These are phyloP conservation scores for Heliconius nattereri DNA, from an alignment of 1,140 invertebrate species.

Conservation along the genomic window DNA sequence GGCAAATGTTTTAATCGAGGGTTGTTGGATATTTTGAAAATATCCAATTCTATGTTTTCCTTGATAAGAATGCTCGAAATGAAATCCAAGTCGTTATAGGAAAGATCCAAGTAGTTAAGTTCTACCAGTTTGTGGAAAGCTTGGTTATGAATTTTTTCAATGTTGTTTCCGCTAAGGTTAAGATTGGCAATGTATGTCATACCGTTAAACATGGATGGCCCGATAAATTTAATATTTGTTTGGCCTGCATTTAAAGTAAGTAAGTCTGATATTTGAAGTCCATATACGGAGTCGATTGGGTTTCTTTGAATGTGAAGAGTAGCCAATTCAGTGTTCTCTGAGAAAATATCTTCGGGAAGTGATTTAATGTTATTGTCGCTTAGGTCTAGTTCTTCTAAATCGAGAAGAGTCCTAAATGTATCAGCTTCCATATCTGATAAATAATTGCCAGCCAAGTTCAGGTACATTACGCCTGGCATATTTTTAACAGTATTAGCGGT, in stretches of 20 bases:
- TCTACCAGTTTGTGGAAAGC: conserved; percentile 84
- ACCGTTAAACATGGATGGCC: conserved; percentile 84
- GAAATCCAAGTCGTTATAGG: conserved; percentile 84
- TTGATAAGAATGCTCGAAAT: conserved; percentile 85
- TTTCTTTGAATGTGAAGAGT: conserved; percentile 84
- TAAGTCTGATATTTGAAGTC: conserved; percentile 80
- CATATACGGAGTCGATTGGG: conserved; percentile 79
- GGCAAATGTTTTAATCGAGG: conserved; percentile 83
- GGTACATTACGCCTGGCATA: conserved; percentile 83
- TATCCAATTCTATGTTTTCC: conserved; percentile 85
- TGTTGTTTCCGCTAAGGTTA: conserved; percentile 83
- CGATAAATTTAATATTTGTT: conserved; percentile 83
- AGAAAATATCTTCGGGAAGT: conserved; percentile 83
- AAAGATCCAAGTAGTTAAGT: conserved; percentile 85
- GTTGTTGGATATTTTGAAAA: conserved; percentile 85
- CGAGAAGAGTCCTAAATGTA: conserved; percentile 82
- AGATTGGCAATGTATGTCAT: conserved; percentile 84
- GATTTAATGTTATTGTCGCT: conserved; percentile 84
- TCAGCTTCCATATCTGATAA: conserved; percentile 83
- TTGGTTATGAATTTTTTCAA: conserved; percentile 85
- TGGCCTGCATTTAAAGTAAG: conserved; percentile 84
- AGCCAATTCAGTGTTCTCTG: conserved; percentile 82
- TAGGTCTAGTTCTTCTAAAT: conserved; percentile 85
- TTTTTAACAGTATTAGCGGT: conserved; percentile 83
- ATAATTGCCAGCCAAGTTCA: conserved; percentile 85